A percentile compares a stretch with the other conserved stretches of the same genome.
These are phyloP conservation scores for Atethmia centrago DNA, from an alignment of 2,888 invertebrate species.

Conservation along the genomic window DNA sequence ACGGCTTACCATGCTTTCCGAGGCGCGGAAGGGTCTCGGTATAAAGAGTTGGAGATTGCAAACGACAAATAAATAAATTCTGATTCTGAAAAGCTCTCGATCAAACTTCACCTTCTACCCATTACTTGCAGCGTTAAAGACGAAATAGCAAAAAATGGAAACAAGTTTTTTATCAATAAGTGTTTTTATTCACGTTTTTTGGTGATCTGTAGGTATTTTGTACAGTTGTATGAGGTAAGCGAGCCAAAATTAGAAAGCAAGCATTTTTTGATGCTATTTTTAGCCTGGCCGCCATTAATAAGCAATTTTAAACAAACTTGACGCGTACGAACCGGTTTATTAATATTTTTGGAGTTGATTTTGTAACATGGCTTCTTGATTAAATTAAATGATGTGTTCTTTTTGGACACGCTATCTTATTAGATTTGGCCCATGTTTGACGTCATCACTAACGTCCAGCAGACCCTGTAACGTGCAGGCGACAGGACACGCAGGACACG, in stretches of 20 bases:
- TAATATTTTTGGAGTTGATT: constrained; percentile 25
- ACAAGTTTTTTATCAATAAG: constrained; percentile 63
- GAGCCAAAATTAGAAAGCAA: constrained; percentile 67
- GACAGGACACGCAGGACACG: too few species aligned
- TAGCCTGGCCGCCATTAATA: constrained; percentile 57
- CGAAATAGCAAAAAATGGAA: constrained; percentile 27
- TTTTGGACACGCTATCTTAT: too few species aligned
- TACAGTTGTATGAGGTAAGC: constrained; percentile 66
- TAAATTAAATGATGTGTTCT: not conserved
- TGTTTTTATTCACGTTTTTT: constrained; percentile 60
- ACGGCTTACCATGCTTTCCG: too few species aligned
- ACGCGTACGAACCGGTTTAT: constrained; percentile 48
- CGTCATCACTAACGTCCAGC: too few species aligned
- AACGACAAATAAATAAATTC: not conserved
- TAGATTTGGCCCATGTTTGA: too few species aligned
- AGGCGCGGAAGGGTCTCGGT: too few species aligned
- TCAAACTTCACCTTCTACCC: constrained; percentile 30
- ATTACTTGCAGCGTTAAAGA: not conserved
- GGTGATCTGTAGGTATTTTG: constrained; percentile 54
- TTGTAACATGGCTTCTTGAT: constrained; percentile 14
- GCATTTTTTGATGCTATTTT: constrained; percentile 59
- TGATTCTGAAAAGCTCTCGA: not conserved
- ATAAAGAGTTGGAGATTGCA: too few species aligned
- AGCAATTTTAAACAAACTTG: constrained; percentile 47
- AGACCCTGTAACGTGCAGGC: too few species aligned